phyloP scores from a whole-genome alignment of 2,797 vertebrate species.

The Peromyscus aztecus region DNA sequence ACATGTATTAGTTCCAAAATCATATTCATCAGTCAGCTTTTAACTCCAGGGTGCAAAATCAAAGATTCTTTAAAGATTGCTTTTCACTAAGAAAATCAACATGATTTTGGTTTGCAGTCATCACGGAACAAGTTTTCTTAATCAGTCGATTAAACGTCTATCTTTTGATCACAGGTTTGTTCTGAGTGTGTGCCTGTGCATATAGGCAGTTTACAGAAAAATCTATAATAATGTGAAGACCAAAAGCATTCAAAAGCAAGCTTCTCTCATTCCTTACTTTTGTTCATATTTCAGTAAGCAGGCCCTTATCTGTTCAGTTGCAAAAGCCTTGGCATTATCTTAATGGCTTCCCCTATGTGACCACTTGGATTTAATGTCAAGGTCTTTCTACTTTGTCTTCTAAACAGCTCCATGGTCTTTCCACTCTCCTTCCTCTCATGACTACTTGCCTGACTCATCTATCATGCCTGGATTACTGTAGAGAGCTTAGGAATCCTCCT shows the following conservation, averaged over 20 bases:
- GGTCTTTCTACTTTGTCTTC: not conserved
- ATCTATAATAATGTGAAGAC: constrained; percentile 20
- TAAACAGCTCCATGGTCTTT: not conserved
- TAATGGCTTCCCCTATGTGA: constrained; percentile 39
- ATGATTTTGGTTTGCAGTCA: constrained; percentile 23
- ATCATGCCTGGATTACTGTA: not conserved
- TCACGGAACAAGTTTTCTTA: constrained; percentile 60
- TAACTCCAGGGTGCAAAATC: constrained; percentile 67
- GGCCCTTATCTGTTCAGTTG: not conserved
- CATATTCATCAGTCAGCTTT: constrained; percentile 78
- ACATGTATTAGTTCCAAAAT: constrained; percentile 73
- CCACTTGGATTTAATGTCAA: not conserved
- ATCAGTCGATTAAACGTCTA: constrained; percentile 32
- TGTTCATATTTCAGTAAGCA: not conserved
- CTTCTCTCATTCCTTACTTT: not conserved
- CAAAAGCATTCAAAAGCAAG: constrained; percentile 11
- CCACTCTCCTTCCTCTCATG: not conserved
- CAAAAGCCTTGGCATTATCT: constrained; percentile 13
- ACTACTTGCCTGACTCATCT: not conserved
- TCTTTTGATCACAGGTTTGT: not conserved
- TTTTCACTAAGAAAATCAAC: constrained; percentile 73
- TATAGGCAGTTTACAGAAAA: not conserved
- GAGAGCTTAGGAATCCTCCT: not conserved
- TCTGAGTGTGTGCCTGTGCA: not conserved
- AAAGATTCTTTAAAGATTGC: constrained; percentile 43